Conservation (phyloP, 2,888 invertebrate species). For the Agapostemon virescens region DNA sequence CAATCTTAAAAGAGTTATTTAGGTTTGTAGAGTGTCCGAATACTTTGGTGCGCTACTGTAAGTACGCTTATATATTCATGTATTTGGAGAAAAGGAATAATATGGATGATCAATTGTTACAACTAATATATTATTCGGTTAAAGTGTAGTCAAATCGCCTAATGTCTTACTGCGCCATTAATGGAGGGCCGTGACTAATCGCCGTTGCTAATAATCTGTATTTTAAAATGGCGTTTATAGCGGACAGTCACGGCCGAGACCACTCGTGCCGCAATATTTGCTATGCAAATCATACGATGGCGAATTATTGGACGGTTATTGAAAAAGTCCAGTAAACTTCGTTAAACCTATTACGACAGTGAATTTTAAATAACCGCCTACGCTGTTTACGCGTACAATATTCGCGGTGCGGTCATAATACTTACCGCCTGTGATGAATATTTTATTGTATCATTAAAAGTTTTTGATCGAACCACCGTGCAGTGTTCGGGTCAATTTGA, state of each 20-base stretch:
- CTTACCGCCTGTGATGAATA: neutral
- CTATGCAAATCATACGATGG: neutral
- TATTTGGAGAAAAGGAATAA: too few relatives aligned
- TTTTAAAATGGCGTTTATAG: neutral
- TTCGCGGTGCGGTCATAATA: neutral
- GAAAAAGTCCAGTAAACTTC: neutral
- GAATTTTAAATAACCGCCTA: neutral
- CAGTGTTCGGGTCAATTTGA: neutral
- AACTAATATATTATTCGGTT: neutral
- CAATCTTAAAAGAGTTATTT: too few relatives aligned
- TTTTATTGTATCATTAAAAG: neutral
- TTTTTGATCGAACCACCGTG: neutral
- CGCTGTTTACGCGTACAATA: neutral
- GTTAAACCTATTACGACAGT: neutral
- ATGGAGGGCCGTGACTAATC: neutral
- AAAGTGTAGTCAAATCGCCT: neutral
- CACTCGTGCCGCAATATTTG: neutral
- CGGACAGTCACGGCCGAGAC: neutral
- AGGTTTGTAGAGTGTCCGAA: too few relatives aligned
- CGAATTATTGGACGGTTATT: neutral
- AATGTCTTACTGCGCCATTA: neutral
- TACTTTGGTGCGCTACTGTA: too few relatives aligned
- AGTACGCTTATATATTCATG: too few relatives aligned
- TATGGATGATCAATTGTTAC: neutral
- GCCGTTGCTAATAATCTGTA: neutral